phyloP scores from a whole-genome alignment of 2,797 vertebrate genomes.

The Ataeniobius toweri region DNA sequence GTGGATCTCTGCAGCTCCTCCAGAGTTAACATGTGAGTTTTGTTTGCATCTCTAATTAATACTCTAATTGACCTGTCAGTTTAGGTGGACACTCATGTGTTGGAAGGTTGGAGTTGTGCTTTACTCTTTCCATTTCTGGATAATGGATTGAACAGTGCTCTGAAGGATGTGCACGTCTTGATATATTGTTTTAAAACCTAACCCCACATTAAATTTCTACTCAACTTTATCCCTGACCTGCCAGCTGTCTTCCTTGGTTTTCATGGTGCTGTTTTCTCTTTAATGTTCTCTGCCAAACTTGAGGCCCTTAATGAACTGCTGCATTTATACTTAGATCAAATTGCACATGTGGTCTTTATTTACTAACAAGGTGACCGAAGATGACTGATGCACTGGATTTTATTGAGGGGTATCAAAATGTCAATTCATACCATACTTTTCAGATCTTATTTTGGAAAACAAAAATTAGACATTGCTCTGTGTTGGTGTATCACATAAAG shows the following conservation, averaged over 20 bases:
- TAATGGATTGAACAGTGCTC: no score
- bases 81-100: not conserved
- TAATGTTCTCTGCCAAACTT: not conserved
- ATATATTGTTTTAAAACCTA: no score
- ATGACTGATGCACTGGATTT: not conserved
- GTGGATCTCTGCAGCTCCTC: not conserved
- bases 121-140: no score
- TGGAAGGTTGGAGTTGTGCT: not conserved
- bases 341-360: not conserved
- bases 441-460: no score
- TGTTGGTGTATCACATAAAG: not conserved
- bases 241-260: no score
- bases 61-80: not conserved
- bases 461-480: not conserved
- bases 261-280: no score
- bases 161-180: no score
- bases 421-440: no score
- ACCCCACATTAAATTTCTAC: no score
- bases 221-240: no score
- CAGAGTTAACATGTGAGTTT: not conserved
- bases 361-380: not conserved
- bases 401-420: not conserved
- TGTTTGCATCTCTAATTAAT: not conserved
- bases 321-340: not conserved
- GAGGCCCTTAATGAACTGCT: not conserved